Conservation (phyloP, 2,797 vertebrate species). For the Pelobates cultripes region DNA sequence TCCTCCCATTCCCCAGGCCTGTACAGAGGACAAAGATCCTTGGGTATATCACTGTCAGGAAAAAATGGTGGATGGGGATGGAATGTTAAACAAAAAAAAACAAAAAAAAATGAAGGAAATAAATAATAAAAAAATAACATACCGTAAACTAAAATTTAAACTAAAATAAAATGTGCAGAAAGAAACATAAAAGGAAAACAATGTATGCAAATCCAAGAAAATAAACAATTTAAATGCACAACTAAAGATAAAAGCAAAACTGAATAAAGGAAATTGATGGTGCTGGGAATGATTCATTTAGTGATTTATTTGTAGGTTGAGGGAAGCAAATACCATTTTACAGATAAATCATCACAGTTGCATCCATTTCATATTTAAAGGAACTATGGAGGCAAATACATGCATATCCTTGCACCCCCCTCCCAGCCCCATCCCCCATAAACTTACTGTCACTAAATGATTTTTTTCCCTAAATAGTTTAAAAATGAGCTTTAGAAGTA, state of each 20-base stretch:
- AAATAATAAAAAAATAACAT: constrained; percentile 3
- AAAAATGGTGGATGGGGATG: constrained; percentile 74
- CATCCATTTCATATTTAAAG: too few species aligned
- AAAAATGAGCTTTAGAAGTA: too few species aligned
- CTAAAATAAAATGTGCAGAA: constrained; percentile 38
- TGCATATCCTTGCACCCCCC: too few species aligned
- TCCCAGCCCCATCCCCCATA: too few species aligned
- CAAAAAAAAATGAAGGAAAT: constrained; percentile 63
- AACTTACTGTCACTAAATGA: too few species aligned
- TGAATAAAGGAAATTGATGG: constrained; percentile 12
- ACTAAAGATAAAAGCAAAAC: constrained; percentile 17
- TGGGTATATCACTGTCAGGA: constrained; percentile 93
- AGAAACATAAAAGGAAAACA: constrained; percentile 50
- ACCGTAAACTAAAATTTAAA: background rate
- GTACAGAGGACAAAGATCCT: constrained; percentile 99
- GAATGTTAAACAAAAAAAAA: constrained; percentile 72
- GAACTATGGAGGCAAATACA: too few species aligned
- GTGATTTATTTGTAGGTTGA: constrained; percentile 10
- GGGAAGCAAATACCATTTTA: background rate
- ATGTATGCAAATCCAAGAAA: constrained; percentile 52
- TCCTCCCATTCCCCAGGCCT: constrained; percentile 99
- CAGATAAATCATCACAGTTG: too few species aligned
- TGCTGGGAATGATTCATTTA: constrained; percentile 37
- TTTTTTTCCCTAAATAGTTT: too few species aligned
- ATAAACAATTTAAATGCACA: background rate